Percentiles rank a stretch among this genome's conserved stretches.
phyloP scores from a whole-genome alignment of 2,797 vertebrate genomes.

The Muscicapa comitata region DNA sequence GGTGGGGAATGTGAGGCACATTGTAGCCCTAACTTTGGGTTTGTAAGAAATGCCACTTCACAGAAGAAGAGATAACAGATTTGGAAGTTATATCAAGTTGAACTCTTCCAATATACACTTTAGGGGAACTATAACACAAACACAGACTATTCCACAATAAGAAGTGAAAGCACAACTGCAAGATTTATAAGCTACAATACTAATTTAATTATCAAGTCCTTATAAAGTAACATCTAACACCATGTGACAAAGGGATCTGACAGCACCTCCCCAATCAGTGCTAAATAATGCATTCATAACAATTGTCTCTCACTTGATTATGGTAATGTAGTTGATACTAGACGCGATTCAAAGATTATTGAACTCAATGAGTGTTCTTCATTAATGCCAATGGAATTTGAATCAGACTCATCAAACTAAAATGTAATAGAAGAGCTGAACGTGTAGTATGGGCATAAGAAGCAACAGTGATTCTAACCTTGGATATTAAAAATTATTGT shows the following conservation, averaged over 20 bases:
- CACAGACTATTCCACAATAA: not conserved
- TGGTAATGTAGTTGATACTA: constrained; percentile 26
- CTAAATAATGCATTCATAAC: constrained; percentile 33
- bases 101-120: not conserved
- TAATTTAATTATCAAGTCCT: constrained; percentile 60
- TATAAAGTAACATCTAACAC: constrained; percentile 31
- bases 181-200: not conserved
- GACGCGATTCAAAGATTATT: constrained; percentile 39
- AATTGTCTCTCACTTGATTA: constrained; percentile 48
- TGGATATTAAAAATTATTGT: not conserved
- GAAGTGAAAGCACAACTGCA: not conserved
- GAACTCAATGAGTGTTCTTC: constrained; percentile 36
- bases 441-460: not conserved
- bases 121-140: not conserved
- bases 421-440: not conserved
- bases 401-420: constrained; percentile 31
- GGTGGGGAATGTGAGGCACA: not conserved
- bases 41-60: constrained; percentile 29
- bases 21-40: not conserved
- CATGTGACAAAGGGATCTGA: not conserved
- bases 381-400: constrained; percentile 23
- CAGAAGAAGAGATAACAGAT: not conserved
- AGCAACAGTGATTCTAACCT: not conserved
- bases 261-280: not conserved
- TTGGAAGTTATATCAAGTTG: not conserved